A percentile compares a stretch with the other conserved stretches of the same genome.
Evolutionary conservation across 53 echinoderm and acorn worm genomes (phyloP).

Genomic region (Mesocentrotus franciscanus): DNA sequence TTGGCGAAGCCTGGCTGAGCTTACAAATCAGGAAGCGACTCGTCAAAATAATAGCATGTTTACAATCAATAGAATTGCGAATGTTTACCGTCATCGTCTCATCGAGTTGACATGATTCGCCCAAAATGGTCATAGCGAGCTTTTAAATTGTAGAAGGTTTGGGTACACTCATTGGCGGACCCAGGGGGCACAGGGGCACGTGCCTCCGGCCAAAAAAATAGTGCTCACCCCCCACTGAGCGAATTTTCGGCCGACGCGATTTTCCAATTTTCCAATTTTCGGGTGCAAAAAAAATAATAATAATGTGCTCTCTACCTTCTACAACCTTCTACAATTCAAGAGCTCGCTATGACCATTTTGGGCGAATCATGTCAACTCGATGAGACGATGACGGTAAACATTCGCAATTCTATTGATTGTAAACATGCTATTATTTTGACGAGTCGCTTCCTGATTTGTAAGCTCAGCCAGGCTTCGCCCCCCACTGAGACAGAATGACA

Average conservation of each 20-base stretch:
- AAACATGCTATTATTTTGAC: conserved; percentile 36
- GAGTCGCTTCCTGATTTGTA: neutral
- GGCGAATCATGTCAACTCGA: neutral
- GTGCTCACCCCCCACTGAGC: too few species aligned
- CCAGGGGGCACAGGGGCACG: too few species aligned
- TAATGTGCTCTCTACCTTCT: too few species aligned
- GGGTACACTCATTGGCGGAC: too few species aligned
- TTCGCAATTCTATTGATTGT: conserved; percentile 20
- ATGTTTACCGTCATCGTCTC: neutral
- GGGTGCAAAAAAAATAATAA: too few species aligned
- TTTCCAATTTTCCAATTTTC: too few species aligned
- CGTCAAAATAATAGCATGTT: conserved; percentile 36
- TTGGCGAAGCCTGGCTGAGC: neutral
- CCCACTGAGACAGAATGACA: too few species aligned
- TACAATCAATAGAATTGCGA: conserved; percentile 25
- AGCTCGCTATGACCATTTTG: neutral
- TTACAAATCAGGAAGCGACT: neutral
- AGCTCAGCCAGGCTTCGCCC: neutral
- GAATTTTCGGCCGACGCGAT: too few species aligned
- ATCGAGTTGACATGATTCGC: neutral
- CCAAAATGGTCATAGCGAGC: neutral
- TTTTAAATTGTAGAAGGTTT: neutral
- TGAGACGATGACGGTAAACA: neutral
- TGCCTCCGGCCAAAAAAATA: too few species aligned
- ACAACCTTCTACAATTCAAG: too few species aligned